These are phyloP conservation scores for Macaria liturata DNA, from an alignment of 2,888 invertebrate genomes.

Conservation along the genomic window DNA sequence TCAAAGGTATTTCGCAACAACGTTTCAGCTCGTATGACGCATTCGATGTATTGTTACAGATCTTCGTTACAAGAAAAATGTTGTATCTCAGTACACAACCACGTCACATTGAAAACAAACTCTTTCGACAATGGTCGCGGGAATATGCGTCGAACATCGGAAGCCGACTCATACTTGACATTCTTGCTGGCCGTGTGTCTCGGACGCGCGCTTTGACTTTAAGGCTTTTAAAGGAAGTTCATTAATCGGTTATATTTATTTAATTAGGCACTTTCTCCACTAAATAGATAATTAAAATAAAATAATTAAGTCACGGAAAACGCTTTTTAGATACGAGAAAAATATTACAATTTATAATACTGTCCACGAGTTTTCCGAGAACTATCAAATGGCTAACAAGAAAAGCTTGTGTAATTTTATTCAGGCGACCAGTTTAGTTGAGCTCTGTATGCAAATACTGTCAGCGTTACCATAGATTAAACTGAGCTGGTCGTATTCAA, in stretches of 20 bases:
- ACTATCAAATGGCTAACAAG: constrained; percentile 12
- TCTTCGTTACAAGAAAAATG: constrained; percentile 41
- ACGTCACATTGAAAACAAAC: constrained; percentile 12
- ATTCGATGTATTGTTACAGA: constrained; percentile 20
- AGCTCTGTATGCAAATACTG: constrained; percentile 9
- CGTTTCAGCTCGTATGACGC: constrained; percentile 7
- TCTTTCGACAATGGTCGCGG: constrained; percentile 10
- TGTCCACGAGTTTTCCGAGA: constrained; percentile 2
- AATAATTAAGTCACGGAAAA: no score
- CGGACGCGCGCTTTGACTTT: constrained; percentile 8
- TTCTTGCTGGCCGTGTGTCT: constrained; percentile 9
- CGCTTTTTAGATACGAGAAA: no score
- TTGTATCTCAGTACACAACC: constrained; percentile 39
- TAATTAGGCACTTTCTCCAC: no score
- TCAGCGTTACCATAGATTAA: constrained; percentile 7
- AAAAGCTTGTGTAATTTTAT: constrained; percentile 17
- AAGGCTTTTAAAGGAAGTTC: constrained; percentile 1
- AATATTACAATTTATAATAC: no score
- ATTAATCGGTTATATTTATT: neutral
- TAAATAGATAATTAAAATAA: no score
- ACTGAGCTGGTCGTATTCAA: constrained; percentile 47
- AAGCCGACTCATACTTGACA: constrained; percentile 8
- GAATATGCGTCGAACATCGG: constrained; percentile 4
- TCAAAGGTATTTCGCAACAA: constrained; percentile 6
- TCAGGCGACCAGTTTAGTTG: constrained; percentile 11